Percentiles rank a stretch among this genome's conserved stretches.
phyloP scores from a whole-genome alignment of 2,888 invertebrate species.

The Temnothorax unifasciatus region DNA sequence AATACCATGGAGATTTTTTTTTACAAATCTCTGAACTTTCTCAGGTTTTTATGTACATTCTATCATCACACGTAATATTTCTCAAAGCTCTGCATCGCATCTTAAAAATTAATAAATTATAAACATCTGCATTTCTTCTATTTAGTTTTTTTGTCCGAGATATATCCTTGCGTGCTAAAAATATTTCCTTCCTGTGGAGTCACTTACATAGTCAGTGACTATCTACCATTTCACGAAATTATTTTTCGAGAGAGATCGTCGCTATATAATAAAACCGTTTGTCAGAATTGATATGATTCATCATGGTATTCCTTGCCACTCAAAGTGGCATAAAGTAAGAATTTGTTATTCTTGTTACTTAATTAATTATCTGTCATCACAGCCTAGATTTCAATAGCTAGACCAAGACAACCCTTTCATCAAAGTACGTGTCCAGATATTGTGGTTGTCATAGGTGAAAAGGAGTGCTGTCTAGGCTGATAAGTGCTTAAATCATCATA shows the following conservation, averaged over 20 bases:
- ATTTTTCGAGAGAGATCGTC: not conserved
- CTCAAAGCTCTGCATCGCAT: not conserved
- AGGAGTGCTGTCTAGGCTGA: conserved; percentile 80
- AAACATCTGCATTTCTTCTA: not conserved
- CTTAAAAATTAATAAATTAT: not conserved
- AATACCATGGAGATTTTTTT: not conserved
- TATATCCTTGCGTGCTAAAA: conserved; percentile 22
- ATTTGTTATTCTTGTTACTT: conserved; percentile 51
- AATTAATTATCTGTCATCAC: conserved; percentile 64
- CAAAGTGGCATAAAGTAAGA: conserved; percentile 42
- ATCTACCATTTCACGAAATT: conserved; percentile 20
- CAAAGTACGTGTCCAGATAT: conserved; percentile 66
- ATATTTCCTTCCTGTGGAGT: conserved; percentile 6
- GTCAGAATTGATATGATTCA: conserved; percentile 9
- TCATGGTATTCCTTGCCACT: conserved; percentile 39
- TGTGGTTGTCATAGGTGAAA: conserved; percentile 80
- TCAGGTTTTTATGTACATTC: not conserved
- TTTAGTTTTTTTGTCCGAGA: not conserved
- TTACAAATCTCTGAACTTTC: not conserved
- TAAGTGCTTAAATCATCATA: conserved; percentile 62
- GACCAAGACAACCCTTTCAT: conserved; percentile 82
- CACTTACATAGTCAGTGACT: not conserved
- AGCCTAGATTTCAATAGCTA: conserved; percentile 82
- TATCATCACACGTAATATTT: conserved; percentile 9
- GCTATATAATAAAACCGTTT: not conserved